phyloP scores from a whole-genome alignment of 2,888 invertebrate species.

The Gari tellinella region DNA sequence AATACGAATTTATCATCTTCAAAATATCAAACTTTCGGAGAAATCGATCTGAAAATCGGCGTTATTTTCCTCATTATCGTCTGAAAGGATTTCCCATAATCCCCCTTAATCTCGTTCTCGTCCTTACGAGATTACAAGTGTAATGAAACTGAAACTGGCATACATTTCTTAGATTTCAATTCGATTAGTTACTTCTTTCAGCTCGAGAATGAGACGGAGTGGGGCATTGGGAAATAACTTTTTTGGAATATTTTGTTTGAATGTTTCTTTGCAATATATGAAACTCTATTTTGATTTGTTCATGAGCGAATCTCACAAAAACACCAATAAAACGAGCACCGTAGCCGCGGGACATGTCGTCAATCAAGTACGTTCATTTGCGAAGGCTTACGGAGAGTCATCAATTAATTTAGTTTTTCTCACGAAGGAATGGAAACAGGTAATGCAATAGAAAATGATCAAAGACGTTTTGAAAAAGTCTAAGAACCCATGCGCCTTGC shows the following conservation, averaged over 20 bases:
- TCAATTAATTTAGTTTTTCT: conserved; percentile 39
- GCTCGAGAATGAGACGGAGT: no score
- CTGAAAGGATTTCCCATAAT: conserved; percentile 50
- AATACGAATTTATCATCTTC: conserved; percentile 16
- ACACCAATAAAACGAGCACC: conserved; percentile 17
- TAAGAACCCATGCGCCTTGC: no score
- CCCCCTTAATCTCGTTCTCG: conserved; percentile 53
- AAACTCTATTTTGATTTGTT: conserved; percentile 11
- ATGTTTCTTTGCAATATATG: conserved; percentile 11
- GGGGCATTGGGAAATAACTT: not conserved
- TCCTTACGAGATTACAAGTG: conserved; percentile 57
- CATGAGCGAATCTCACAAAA: conserved; percentile 16
- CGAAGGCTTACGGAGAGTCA: conserved; percentile 24
- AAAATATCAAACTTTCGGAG: conserved; percentile 26
- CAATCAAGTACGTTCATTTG: conserved; percentile 32
- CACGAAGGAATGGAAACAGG: conserved; percentile 22
- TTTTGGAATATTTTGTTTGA: conserved; percentile 14
- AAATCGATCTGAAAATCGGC: conserved; percentile 44
- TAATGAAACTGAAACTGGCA: conserved; percentile 51
- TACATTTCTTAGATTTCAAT: conserved; percentile 39
- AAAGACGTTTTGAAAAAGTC: no score
- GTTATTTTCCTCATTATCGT: conserved; percentile 59
- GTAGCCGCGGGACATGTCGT: conserved; percentile 26
- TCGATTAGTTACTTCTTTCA: conserved; percentile 22
- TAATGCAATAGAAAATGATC: conserved; percentile 13